phyloP scores from a whole-genome alignment of 2,797 vertebrate genomes.

The Sebastes elongatus region DNA sequence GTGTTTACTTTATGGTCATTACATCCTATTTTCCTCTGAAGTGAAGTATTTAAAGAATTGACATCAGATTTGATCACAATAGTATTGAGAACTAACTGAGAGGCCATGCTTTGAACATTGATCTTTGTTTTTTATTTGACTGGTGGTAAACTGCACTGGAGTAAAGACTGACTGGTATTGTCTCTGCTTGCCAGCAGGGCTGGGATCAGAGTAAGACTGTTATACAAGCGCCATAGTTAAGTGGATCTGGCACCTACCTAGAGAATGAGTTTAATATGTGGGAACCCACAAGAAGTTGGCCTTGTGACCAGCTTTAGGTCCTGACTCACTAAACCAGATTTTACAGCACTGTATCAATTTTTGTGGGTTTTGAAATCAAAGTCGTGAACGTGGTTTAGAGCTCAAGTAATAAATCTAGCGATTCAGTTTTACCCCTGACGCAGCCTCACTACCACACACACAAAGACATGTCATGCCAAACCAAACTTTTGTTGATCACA shows the following conservation, averaged over 20 bases:
- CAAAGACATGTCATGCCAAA: background rate
- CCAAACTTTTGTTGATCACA: background rate
- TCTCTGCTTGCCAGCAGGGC: background rate
- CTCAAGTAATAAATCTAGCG: background rate
- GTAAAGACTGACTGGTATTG: slow-evolving; percentile 14
- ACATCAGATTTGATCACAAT: background rate
- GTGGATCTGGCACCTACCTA: slow-evolving; percentile 38
- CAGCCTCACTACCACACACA: background rate
- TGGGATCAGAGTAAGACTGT: slow-evolving; percentile 44
- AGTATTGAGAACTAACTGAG: background rate
- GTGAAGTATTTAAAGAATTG: background rate
- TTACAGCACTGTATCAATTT: background rate
- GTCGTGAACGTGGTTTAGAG: slow-evolving; percentile 8
- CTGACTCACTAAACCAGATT: slow-evolving; percentile 34
- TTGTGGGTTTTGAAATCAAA: slow-evolving; percentile 38
- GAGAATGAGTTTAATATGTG: slow-evolving; percentile 33
- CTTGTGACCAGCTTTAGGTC: slow-evolving; percentile 15
- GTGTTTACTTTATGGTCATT: background rate
- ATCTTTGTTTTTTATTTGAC: slow-evolving; percentile 16
- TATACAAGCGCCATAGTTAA: slow-evolving; percentile 55
- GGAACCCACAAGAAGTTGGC: slow-evolving; percentile 34
- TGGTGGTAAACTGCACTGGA: slow-evolving; percentile 8
- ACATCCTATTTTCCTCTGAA: background rate
- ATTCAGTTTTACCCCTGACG: background rate
- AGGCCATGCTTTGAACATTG: background rate